Conservation (phyloP, 2,797 vertebrate species). For the Hippoglossus hippoglossus region DNA sequence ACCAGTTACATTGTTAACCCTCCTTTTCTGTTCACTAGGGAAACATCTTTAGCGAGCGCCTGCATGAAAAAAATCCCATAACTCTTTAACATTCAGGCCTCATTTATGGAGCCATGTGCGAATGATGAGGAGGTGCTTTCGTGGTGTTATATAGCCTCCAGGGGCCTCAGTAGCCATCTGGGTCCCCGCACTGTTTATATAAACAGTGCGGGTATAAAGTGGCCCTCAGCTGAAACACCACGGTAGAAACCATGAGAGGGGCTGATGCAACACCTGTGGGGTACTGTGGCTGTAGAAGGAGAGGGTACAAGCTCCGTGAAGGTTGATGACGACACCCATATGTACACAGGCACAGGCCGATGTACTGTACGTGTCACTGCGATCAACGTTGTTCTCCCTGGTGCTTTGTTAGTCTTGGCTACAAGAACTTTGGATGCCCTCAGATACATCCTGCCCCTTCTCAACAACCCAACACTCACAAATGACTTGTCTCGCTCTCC, state of each 20-base stretch:
- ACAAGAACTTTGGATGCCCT: conserved; percentile 31
- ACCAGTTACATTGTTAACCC: conserved; percentile 48
- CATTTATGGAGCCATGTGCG: conserved; percentile 17
- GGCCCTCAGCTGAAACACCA: conserved; percentile 33
- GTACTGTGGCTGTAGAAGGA: conserved; percentile 22
- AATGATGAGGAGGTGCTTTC: conserved; percentile 10
- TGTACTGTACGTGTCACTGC: conserved; percentile 14
- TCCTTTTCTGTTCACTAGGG: conserved; percentile 13
- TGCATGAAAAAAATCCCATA: conserved; percentile 27
- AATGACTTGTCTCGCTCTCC: conserved; percentile 17
- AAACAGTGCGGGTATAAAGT: conserved; percentile 47
- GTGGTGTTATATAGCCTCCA: conserved; percentile 2
- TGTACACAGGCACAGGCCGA: conserved; percentile 7
- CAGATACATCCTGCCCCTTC: conserved; percentile 19
- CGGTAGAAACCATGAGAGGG: conserved; percentile 19
- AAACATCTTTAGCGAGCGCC: conserved; percentile 7
- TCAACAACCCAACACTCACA: conserved; percentile 16
- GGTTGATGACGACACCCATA: conserved; percentile 35
- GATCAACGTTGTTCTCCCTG: conserved; percentile 25
- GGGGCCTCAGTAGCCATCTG: conserved; percentile 10
- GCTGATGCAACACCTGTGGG: conserved; percentile 4
- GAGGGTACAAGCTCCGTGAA: conserved; percentile 41
- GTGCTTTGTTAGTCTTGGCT: conserved; percentile 56
- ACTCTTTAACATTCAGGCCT: conserved; percentile 44
- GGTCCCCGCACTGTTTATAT: conserved; percentile 19